Conservation (phyloP, 2,797 vertebrate species). For the Carcharodon carcharias region DNA sequence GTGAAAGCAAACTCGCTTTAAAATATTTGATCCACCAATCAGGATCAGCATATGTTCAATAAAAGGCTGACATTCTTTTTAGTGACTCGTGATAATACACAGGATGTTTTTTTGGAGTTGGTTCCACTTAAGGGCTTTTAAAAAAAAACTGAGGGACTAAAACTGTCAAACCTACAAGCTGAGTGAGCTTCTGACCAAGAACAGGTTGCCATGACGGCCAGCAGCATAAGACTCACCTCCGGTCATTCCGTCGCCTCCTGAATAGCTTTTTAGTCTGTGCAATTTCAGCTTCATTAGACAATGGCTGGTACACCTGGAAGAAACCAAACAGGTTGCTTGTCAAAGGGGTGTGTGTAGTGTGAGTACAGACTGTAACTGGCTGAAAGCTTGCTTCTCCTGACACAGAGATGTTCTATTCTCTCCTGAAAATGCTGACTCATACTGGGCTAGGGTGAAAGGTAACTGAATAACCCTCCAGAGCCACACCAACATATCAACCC, state of each 20-base stretch:
- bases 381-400: not conserved
- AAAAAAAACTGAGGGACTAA: not conserved
- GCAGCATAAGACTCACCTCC: conserved; percentile 65
- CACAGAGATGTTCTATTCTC: not conserved
- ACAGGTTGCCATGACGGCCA: not conserved
- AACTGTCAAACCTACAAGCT: not conserved
- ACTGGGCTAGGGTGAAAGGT: not conserved
- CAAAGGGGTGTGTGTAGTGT: not conserved
- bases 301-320: conserved; percentile 76
- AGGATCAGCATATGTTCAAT: not conserved
- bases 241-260: conserved; percentile 80
- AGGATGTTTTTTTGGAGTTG: not conserved
- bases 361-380: not conserved
- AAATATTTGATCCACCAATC: not conserved
- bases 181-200: not conserved
- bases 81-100: not conserved
- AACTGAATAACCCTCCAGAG: not conserved
- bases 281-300: conserved; percentile 89
- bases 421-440: not conserved
- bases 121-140: not conserved
- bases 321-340: not conserved
- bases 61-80: not conserved
- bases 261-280: conserved; percentile 95
- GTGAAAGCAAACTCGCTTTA: not conserved
- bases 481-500: not conserved